A percentile compares a stretch with the other conserved stretches of the same genome.
phyloP scores from a whole-genome alignment of 2,888 invertebrate species.

The Notodonta dromedarius region DNA sequence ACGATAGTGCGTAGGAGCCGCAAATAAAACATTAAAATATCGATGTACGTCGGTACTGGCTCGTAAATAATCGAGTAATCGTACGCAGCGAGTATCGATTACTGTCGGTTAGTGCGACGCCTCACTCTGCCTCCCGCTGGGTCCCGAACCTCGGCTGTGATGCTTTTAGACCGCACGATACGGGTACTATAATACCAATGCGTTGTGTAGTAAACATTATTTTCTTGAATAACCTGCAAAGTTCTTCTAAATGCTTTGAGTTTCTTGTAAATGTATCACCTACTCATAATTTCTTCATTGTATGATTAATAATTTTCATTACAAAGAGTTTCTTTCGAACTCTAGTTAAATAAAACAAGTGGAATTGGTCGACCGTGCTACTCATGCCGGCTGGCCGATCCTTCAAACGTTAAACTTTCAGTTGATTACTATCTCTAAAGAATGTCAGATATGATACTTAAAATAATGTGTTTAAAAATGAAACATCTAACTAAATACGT shows the following conservation, averaged over 20 bases:
- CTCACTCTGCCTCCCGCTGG: constrained; percentile 63
- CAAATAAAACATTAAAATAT: constrained; percentile 61
- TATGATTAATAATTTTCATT: no score
- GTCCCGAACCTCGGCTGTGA: constrained; percentile 42
- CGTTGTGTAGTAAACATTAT: neutral
- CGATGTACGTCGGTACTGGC: constrained; percentile 38
- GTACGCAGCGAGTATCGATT: constrained; percentile 61
- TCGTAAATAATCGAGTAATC: constrained; percentile 62
- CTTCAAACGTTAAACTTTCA: no score
- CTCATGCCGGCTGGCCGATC: no score
- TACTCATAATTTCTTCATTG: neutral
- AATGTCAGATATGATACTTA: no score
- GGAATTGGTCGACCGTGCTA: no score
- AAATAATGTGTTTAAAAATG: no score
- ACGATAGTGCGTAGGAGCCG: constrained; percentile 50
- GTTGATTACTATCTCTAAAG: no score
- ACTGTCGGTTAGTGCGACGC: constrained; percentile 60
- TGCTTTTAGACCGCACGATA: constrained; percentile 23
- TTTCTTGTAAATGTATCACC: neutral
- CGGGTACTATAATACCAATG: constrained; percentile 15
- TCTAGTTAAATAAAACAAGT: no score
- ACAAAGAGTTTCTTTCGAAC: no score
- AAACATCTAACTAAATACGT: neutral
- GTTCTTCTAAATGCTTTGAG: neutral
- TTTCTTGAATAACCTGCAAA: neutral